Conservation (phyloP, 2,113 vertebrate genomes). For the Epinephelus cyanopodus region DNA sequence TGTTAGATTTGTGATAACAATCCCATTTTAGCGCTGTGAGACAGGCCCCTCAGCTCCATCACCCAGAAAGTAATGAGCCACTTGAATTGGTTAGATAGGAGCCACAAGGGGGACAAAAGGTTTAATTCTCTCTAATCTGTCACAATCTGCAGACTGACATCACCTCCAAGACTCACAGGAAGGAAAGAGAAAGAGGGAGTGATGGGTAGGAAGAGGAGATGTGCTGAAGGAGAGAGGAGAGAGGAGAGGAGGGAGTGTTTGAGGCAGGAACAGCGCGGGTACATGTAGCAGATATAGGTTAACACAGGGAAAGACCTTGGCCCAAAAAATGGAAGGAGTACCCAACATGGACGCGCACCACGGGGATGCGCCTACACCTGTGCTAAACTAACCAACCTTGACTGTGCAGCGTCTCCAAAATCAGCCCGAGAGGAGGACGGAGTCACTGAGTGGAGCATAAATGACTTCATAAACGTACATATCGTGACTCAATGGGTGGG, state of each 20-base stretch:
- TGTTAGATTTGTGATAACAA: conserved; percentile 68
- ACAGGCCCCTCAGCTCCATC: conserved; percentile 61
- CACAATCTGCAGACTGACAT: conserved; percentile 73
- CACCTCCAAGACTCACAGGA: conserved; percentile 48
- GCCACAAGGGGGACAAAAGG: conserved; percentile 74
- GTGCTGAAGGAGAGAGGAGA: neutral
- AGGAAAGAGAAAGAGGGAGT: conserved; percentile 23
- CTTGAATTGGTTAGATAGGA: conserved; percentile 70
- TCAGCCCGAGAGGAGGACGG: conserved; percentile 4
- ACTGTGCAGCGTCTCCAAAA: conserved; percentile 22
- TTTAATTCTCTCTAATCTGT: conserved; percentile 75
- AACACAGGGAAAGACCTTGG: conserved; percentile 79
- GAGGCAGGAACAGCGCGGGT: conserved; percentile 6
- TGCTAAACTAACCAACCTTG: conserved; percentile 53
- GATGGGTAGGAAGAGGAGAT: no score
- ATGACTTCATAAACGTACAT: conserved; percentile 40
- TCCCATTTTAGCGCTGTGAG: conserved; percentile 57
- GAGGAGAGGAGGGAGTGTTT: conserved; percentile 6
- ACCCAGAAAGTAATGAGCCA: conserved; percentile 71
- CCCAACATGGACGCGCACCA: conserved; percentile 66
- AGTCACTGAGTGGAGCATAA: conserved; percentile 42
- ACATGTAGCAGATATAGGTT: conserved; percentile 62
- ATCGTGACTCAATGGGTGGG: conserved; percentile 64
- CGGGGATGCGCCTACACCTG: conserved; percentile 61
- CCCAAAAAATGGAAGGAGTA: conserved; percentile 79